Percentiles rank a stretch among this genome's conserved stretches.
Conservation (phyloP, 2,797 vertebrate species). For the Valencia hispanica region DNA sequence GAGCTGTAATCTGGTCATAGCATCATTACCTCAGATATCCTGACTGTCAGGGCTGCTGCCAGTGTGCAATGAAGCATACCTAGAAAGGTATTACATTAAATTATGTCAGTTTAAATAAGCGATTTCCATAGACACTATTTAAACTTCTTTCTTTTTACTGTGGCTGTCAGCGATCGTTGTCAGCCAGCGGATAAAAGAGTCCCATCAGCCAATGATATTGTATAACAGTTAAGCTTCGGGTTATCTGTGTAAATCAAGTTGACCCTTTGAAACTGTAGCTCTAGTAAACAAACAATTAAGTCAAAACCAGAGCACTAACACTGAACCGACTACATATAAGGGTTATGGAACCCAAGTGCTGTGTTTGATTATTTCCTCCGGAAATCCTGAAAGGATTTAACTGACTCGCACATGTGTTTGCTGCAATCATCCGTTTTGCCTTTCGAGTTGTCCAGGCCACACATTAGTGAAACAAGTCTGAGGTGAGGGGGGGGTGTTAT, state of each 20-base stretch:
- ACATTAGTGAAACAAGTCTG: constrained; percentile 67
- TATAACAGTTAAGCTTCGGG: constrained; percentile 11
- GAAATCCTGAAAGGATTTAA: constrained; percentile 14
- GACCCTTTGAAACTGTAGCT: constrained; percentile 33
- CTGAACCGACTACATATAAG: constrained; percentile 13
- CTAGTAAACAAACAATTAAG: constrained; percentile 58
- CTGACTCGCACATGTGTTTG: constrained; percentile 11
- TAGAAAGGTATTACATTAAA: background rate
- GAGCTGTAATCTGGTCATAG: constrained; percentile 39
- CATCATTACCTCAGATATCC: background rate
- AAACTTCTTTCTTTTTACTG: background rate
- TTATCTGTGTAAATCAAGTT: constrained; percentile 28
- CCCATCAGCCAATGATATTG: constrained; percentile 21
- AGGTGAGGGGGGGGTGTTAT: constrained; percentile 53
- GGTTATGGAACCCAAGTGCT: background rate
- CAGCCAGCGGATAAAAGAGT: constrained; percentile 3
- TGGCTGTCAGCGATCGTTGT: background rate
- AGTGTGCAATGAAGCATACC: background rate
- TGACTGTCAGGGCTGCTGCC: background rate
- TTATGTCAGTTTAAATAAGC: background rate
- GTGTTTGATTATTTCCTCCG: constrained; percentile 12
- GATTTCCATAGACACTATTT: background rate
- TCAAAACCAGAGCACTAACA: constrained; percentile 38
- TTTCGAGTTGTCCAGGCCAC: constrained; percentile 35
- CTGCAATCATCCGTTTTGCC: constrained; percentile 20